Conservation (phyloP, 2,888 invertebrate genomes). For the Lamellibrachia satsuma region DNA sequence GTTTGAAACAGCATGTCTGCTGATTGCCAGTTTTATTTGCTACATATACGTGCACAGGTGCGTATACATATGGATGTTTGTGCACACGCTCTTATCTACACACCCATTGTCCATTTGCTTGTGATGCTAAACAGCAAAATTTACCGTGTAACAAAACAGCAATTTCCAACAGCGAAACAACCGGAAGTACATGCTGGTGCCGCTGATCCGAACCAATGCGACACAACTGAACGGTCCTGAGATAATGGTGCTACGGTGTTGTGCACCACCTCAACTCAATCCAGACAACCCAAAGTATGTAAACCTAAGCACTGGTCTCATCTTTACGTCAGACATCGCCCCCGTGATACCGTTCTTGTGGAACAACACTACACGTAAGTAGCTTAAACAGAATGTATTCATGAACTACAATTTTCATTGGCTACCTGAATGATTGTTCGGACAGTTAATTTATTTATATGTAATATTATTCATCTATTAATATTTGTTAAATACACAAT, state of each 20-base stretch:
- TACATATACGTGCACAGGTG: too few species aligned
- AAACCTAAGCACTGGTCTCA: conserved; percentile 38
- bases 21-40: too few species aligned
- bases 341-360: conserved; percentile 31
- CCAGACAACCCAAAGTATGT: conserved; percentile 31
- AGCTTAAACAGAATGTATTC: not conserved
- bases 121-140: not conserved
- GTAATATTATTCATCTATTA: too few species aligned
- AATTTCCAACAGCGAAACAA: not conserved
- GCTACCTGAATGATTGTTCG: too few species aligned
- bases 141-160: not conserved
- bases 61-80: too few species aligned
- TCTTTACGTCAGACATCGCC: conserved; percentile 29
- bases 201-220: not conserved
- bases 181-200: not conserved
- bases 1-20: too few species aligned
- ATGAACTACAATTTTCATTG: too few species aligned
- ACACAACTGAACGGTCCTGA: conserved; percentile 38
- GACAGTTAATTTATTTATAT: too few species aligned
- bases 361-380: conserved; percentile 35
- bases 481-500: too few species aligned
- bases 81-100: too few species aligned
- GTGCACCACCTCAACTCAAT: conserved; percentile 35
- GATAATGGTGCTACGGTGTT: conserved; percentile 50
- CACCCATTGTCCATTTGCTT: too few species aligned